Conservation (phyloP, 2,113 vertebrate species). For the Hylia prasina region DNA sequence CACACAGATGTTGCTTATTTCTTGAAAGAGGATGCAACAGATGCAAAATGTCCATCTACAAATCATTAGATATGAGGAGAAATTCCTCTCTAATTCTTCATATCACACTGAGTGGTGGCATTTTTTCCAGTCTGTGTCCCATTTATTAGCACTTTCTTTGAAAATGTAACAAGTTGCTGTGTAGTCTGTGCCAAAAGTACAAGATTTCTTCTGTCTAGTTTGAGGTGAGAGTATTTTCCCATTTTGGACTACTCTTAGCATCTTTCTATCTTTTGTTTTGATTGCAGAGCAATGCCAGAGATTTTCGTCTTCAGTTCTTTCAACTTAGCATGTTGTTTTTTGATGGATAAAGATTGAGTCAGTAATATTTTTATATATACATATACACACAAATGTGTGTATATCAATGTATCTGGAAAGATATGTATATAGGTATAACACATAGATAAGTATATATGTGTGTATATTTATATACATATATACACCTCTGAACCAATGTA, state of each 20-base stretch:
- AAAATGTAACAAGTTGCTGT: background rate
- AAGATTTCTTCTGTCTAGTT: background rate
- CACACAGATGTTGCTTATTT: background rate
- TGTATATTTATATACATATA: background rate
- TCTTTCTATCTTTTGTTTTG: background rate
- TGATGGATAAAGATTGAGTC: background rate
- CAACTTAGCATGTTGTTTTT: background rate
- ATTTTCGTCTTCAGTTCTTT: background rate
- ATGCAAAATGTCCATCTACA: background rate
- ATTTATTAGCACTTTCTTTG: background rate
- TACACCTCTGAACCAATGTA: background rate
- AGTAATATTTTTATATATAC: background rate
- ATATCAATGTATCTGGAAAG: background rate
- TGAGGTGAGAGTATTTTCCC: background rate
- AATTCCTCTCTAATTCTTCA: background rate
- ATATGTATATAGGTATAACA: background rate
- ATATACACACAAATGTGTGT: background rate
- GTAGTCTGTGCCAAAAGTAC: background rate
- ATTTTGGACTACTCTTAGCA: background rate
- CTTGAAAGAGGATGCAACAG: background rate
- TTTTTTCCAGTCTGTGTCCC: background rate
- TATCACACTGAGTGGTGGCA: background rate
- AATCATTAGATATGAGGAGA: background rate
- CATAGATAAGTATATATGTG: background rate
- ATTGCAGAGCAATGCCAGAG: background rate